These are phyloP conservation scores for Tiaroga cobitis DNA, from an alignment of 2,797 vertebrate species.

Conservation along the genomic window DNA sequence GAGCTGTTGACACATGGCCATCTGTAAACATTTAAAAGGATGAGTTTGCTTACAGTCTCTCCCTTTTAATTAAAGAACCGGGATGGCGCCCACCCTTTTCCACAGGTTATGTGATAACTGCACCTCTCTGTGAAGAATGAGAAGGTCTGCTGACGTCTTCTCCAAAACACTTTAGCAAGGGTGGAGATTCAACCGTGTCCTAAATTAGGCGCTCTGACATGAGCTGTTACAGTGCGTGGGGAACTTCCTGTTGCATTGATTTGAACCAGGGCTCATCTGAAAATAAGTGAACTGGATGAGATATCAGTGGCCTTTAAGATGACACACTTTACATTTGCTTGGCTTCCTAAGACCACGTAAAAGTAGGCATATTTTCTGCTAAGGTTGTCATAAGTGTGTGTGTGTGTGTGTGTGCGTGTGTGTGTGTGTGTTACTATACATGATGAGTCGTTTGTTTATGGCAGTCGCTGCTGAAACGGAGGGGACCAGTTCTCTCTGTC, in stretches of 20 bases:
- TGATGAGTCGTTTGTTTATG: slow-evolving; percentile 32
- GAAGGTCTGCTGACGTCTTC: slow-evolving; percentile 77
- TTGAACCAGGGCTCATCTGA: slow-evolving; percentile 17
- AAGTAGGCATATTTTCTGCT: background rate
- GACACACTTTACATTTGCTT: background rate
- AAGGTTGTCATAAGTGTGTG: slow-evolving; percentile 8
- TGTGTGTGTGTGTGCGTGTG: slow-evolving; percentile 35
- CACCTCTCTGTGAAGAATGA: slow-evolving; percentile 83
- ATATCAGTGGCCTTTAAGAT: slow-evolving; percentile 23
- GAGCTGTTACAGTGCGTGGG: slow-evolving; percentile 21
- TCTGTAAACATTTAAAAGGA: slow-evolving; percentile 83
- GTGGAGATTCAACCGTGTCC: slow-evolving; percentile 62
- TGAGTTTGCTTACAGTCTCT: slow-evolving; percentile 77
- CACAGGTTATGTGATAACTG: slow-evolving; percentile 87
- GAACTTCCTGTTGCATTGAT: slow-evolving; percentile 75
- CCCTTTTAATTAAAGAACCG: slow-evolving; percentile 87
- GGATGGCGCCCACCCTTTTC: slow-evolving; percentile 86
- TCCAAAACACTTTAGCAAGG: slow-evolving; percentile 77
- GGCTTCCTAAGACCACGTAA: background rate
- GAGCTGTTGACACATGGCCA: slow-evolving; percentile 62
- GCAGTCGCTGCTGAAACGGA: slow-evolving; percentile 7
- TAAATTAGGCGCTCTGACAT: slow-evolving; percentile 57
- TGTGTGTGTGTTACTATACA: slow-evolving; percentile 29
- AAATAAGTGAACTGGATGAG: background rate
- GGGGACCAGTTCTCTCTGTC: slow-evolving; percentile 8